Percentiles rank a stretch among this genome's conserved stretches.
phyloP scores from a whole-genome alignment of 2,113 vertebrate genomes.

The Nannobrachium achirus region DNA sequence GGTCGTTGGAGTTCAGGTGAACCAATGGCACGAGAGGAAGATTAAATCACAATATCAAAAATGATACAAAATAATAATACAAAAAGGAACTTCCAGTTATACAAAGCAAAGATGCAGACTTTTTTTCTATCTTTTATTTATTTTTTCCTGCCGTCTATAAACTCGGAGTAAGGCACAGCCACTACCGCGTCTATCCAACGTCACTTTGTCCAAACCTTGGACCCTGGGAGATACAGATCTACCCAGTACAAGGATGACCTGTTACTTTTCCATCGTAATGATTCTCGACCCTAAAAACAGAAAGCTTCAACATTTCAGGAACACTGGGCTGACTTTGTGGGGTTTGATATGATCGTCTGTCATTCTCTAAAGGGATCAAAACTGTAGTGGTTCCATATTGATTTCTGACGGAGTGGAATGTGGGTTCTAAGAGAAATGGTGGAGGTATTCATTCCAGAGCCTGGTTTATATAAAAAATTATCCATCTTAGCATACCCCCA shows the following conservation, averaged over 20 bases:
- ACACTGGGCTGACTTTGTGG: slow-evolving; percentile 20
- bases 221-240: slow-evolving; percentile 26
- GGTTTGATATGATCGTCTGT: slow-evolving; percentile 26
- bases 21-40: slow-evolving; percentile 95
- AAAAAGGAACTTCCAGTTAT: slow-evolving; percentile 80
- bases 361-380: slow-evolving; percentile 17
- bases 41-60: slow-evolving; percentile 85
- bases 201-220: slow-evolving; percentile 49
- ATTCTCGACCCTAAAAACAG: slow-evolving; percentile 11
- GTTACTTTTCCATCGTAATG: slow-evolving; percentile 17
- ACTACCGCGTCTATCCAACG: slow-evolving; percentile 75
- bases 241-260: too few species aligned
- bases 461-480: too few species aligned
- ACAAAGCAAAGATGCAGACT: slow-evolving; percentile 79
- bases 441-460: too few species aligned
- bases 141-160: slow-evolving; percentile 64
- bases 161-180: slow-evolving; percentile 80
- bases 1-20: slow-evolving; percentile 88
- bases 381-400: slow-evolving; percentile 16
- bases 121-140: slow-evolving; percentile 24
- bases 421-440: not conserved
- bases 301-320: not conserved
- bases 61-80: slow-evolving; percentile 80
- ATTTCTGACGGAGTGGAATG: slow-evolving; percentile 16
- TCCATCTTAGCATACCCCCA: too few species aligned